These are phyloP conservation scores for Erythrocebus patas DNA, from an alignment of 2,113 vertebrate species.

Conservation along the genomic window DNA sequence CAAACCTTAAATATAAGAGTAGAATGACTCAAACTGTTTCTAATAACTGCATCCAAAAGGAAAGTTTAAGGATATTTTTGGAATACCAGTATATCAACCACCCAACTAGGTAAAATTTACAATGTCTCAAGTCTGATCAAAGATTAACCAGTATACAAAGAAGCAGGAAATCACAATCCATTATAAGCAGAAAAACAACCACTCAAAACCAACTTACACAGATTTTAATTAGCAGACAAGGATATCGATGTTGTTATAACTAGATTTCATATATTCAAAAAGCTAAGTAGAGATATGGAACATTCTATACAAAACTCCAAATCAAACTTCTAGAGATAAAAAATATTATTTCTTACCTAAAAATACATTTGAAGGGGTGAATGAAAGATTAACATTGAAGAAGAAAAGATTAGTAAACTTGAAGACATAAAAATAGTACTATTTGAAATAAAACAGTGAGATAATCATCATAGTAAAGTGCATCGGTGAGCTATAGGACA, in stretches of 20 bases:
- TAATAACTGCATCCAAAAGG: not conserved
- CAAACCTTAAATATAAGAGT: not conserved
- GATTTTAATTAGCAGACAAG: not conserved
- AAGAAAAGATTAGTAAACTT: not conserved
- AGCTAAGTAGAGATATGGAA: not conserved
- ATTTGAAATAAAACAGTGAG: not conserved
- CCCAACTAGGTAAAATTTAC: not conserved
- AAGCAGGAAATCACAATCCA: not conserved
- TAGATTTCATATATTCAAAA: not conserved
- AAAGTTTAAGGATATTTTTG: not conserved
- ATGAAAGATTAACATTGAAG: not conserved
- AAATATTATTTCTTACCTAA: not conserved
- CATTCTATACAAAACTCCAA: not conserved
- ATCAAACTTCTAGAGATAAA: not conserved
- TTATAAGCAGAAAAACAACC: not conserved
- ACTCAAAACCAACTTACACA: not conserved
- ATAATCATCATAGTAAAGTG: not conserved
- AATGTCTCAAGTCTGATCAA: not conserved
- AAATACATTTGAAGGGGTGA: not conserved
- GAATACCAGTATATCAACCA: not conserved
- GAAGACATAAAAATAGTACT: not conserved
- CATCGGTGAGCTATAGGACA: not conserved
- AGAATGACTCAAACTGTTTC: not conserved
- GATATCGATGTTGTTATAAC: not conserved
- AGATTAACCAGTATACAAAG: not conserved